Base-by-base conservation (phyloP, 2,113 vertebrate genomes). In the Coptodon rendalli region DNA sequence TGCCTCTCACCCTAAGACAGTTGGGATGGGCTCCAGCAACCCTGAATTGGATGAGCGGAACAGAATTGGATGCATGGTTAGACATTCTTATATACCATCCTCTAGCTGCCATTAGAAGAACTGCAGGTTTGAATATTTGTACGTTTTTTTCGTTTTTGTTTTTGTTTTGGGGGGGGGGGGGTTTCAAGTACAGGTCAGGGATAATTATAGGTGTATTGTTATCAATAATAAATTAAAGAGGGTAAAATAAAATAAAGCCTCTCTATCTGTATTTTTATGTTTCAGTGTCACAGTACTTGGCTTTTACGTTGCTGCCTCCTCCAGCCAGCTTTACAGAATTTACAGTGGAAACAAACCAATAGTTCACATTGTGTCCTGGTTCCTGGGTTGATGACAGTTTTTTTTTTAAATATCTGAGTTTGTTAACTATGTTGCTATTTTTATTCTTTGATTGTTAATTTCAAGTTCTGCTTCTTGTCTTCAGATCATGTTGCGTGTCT, bases 141-240 rank as follows among this genome's bases (percentile, higher is more conserved):
- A 57, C 7, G 7, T 57, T 0, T 2, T 52, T 48, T 48, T 2
- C 7, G 3, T 45, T 48, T 48, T 53, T 22, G 9, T 13, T 27
- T 14, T 34, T 13, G 27, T 27, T 22, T 22, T 22, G 22, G 22
- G 29, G 4, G 29, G 29, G 29, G 29, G 29, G 31, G 31, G 31
- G 31, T 6, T 6, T 11, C 5, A 22, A 22, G 52, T 22, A n/a
- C 2, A 6, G 19, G 4, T n/a, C 50, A 9, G 36, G 36, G 3
- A 22, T 54, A 22, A 22, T n/a, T 22, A n/a, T 53, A 19, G 19
- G 8, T n/a, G 50, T 5, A 19, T 8, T 22, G 19, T 10, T 22
- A 54, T 54, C 52, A 54, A 4, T 52, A 52, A 52, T 52, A 19
- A 9, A 52, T 22, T 54, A 54, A 22, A 54, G n/a, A n/a, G 2